phyloP scores from a whole-genome alignment of 2,888 invertebrate genomes.

The Ctenicera cuprea region DNA sequence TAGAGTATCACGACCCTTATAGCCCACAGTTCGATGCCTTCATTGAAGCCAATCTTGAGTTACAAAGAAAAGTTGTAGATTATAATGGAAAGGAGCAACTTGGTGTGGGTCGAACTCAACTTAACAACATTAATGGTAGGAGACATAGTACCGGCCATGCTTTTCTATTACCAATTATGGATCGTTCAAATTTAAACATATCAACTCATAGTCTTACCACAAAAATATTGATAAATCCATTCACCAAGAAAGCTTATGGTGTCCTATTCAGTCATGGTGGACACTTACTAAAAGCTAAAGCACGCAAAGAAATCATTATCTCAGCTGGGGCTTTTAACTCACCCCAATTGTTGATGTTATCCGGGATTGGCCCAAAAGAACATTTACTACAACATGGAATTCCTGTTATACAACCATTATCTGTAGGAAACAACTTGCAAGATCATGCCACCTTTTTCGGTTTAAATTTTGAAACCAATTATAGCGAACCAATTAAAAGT shows the following conservation, averaged over 20 bases:
- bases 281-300: constrained; percentile 73
- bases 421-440: constrained; percentile 85
- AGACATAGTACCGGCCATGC: constrained; percentile 86
- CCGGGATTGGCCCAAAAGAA: constrained; percentile 83
- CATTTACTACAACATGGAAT: constrained; percentile 78
- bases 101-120: constrained; percentile 81
- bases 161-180: constrained; percentile 80
- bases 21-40: constrained; percentile 79
- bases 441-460: constrained; percentile 84
- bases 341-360: constrained; percentile 88
- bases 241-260: constrained; percentile 77
- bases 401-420: constrained; percentile 78
- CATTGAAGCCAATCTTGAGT: constrained; percentile 78
- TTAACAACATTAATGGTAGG: constrained; percentile 80
- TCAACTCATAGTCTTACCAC: constrained; percentile 81
- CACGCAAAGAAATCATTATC: constrained; percentile 84
- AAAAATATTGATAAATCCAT: constrained; percentile 78
- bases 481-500: constrained; percentile 35
- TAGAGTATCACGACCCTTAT: constrained; percentile 77
- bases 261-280: constrained; percentile 81
- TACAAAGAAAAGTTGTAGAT: constrained; percentile 82
- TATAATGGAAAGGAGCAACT: constrained; percentile 79
- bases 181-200: constrained; percentile 80
- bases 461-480: constrained; percentile 80
- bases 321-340: constrained; percentile 87